Evolutionary conservation across 2,797 vertebrate species (phyloP).

Genomic region (Knipowitschia caucasica): DNA sequence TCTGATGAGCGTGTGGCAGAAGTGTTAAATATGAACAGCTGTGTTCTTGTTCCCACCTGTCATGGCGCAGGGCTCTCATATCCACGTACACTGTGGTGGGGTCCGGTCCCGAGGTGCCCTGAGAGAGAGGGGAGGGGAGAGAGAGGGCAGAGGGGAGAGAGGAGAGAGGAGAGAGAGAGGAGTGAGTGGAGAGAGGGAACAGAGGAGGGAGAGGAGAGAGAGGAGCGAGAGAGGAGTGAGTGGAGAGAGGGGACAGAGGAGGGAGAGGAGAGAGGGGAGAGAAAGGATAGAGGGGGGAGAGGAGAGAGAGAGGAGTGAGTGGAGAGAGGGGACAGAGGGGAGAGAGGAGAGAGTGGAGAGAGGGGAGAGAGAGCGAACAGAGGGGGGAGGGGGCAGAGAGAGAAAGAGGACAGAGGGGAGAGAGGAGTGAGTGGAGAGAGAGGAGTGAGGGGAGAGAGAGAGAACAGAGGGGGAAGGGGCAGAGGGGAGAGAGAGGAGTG

Average conservation of each 20-base stretch:
- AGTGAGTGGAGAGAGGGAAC: neutral
- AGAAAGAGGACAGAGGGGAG: constrained; percentile 20
- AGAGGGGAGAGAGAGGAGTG: neutral
- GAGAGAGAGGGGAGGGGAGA: constrained; percentile 15
- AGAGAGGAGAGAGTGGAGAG: neutral
- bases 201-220: neutral
- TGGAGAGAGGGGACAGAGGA: constrained; percentile 13
- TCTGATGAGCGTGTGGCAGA: neutral
- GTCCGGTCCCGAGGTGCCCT: constrained; percentile 98
- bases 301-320: neutral
- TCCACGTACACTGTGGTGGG: constrained; percentile 98
- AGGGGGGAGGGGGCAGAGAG: neutral
- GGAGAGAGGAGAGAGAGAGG: neutral
- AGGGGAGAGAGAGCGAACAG: neutral
- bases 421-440: neutral
- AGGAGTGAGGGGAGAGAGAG: constrained; percentile 19
- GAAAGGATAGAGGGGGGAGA: constrained; percentile 20
- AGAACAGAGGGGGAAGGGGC: neutral
- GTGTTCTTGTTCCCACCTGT: neutral
- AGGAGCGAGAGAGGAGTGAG: neutral
- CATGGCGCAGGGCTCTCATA: constrained; percentile 94
- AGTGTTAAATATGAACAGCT: too few species aligned
- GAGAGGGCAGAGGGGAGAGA: neutral
- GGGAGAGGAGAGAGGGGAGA: neutral
- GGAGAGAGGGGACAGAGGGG: constrained; percentile 20